phyloP scores from a whole-genome alignment of 2,888 invertebrate species.

The Netelia fuscicornis region DNA sequence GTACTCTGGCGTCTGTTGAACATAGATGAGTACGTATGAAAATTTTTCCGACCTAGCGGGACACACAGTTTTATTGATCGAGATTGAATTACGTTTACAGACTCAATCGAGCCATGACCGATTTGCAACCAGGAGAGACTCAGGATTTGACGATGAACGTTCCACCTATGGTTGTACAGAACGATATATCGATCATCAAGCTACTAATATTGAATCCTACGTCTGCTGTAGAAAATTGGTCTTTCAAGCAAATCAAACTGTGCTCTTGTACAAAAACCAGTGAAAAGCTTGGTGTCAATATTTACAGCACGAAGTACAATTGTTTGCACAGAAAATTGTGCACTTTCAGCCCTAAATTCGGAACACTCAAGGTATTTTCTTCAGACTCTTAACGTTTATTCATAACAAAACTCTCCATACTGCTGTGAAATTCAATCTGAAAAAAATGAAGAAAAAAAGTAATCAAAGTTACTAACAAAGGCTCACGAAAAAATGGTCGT shows the following conservation, averaged over 20 bases:
- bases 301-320: conserved; percentile 76
- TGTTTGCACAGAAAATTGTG: conserved; percentile 82
- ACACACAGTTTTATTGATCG: background rate
- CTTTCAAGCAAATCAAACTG: conserved; percentile 79
- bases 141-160: conserved; percentile 74
- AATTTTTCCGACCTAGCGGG: conserved; percentile 2
- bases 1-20: conserved; percentile 83
- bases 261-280: conserved; percentile 80
- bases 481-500: conserved; percentile 71
- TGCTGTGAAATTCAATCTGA: background rate
- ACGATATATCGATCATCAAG: conserved; percentile 76
- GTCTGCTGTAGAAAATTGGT: conserved; percentile 74
- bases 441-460: background rate
- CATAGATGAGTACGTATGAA: conserved; percentile 81
- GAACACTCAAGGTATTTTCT: conserved; percentile 77
- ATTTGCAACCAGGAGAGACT: conserved; percentile 73
- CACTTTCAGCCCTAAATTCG: conserved; percentile 76
- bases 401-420: no score
- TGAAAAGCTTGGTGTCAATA: conserved; percentile 74
- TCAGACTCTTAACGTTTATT: background rate
- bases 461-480: conserved; percentile 6
- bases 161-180: conserved; percentile 78
- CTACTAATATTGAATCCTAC: conserved; percentile 80
- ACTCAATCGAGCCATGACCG: conserved; percentile 77
- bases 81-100: conserved; percentile 68